A percentile compares a stretch with the other conserved stretches of the same genome.
Evolutionary conservation across 2,113 vertebrate genomes (phyloP).

Genomic region (Zosterops borbonicus): DNA sequence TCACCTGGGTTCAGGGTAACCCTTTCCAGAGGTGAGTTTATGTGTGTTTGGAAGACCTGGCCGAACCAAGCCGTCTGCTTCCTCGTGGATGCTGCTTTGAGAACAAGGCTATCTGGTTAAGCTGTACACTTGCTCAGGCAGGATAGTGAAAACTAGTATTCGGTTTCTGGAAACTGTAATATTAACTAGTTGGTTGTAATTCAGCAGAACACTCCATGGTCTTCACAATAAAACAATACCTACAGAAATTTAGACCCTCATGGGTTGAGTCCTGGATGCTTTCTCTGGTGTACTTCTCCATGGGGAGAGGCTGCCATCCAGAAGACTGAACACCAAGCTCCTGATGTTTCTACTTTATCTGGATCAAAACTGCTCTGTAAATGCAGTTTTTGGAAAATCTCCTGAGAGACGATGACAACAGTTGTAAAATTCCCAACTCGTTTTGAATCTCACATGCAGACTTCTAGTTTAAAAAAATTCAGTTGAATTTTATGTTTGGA

Average conservation of each 20-base stretch:
- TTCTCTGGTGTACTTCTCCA: rapidly evolving
- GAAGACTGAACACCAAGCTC: neutral
- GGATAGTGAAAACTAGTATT: neutral
- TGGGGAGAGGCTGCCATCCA: neutral
- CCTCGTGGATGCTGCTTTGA: neutral
- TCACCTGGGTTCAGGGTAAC: neutral
- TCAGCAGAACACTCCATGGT: neutral
- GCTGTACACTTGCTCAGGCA: neutral
- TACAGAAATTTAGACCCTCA: neutral
- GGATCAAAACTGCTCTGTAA: neutral
- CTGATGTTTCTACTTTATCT: neutral
- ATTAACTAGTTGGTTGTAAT: neutral
- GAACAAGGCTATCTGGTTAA: neutral
- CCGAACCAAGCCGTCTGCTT: neutral
- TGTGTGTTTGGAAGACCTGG: neutral
- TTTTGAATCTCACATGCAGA: neutral
- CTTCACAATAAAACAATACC: neutral
- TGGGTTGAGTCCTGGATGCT: neutral
- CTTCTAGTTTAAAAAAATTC: neutral
- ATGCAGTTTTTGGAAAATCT: neutral
- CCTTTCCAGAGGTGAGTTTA: neutral
- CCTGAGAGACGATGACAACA: neutral
- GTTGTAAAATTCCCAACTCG: neutral
- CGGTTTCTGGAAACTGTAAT: neutral
- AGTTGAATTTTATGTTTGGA: neutral